These are phyloP conservation scores for Argyra leucocephala DNA, from an alignment of 2,888 invertebrate species.

Conservation along the genomic window DNA sequence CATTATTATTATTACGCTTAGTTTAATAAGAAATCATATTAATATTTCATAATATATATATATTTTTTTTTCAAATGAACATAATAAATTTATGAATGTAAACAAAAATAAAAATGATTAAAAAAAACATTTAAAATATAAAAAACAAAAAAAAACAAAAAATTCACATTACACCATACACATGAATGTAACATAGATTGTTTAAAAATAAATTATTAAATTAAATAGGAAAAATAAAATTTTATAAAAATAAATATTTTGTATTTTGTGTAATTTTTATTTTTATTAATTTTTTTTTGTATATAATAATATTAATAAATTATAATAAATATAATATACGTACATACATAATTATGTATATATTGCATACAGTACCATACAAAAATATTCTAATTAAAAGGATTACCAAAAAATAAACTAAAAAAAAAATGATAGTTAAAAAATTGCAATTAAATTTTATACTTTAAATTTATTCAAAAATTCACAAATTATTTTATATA, in stretches of 20 bases:
- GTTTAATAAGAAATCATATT: neutral
- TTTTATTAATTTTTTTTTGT: neutral
- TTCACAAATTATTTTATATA: too few species aligned
- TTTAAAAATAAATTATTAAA: conserved; percentile 3
- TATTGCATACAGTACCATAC: too few species aligned
- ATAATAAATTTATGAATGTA: neutral
- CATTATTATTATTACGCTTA: conserved; percentile 3
- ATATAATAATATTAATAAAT: neutral
- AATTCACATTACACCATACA: neutral
- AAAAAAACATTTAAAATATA: neutral
- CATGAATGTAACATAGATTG: conserved; percentile 4
- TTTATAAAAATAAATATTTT: neutral
- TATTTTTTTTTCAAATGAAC: neutral
- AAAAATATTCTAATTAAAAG: too few species aligned
- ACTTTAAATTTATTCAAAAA: too few species aligned
- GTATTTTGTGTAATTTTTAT: neutral
- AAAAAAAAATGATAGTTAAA: too few species aligned
- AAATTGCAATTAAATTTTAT: too few species aligned
- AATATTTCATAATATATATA: neutral
- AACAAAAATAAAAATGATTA: neutral
- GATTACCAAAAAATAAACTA: too few species aligned
- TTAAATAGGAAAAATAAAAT: conserved; percentile 6
- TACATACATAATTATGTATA: neutral
- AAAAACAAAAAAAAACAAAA: neutral
- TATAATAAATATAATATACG: neutral